phyloP scores from a whole-genome alignment of 2,797 vertebrate genomes.

The Sarcoramphus papa region DNA sequence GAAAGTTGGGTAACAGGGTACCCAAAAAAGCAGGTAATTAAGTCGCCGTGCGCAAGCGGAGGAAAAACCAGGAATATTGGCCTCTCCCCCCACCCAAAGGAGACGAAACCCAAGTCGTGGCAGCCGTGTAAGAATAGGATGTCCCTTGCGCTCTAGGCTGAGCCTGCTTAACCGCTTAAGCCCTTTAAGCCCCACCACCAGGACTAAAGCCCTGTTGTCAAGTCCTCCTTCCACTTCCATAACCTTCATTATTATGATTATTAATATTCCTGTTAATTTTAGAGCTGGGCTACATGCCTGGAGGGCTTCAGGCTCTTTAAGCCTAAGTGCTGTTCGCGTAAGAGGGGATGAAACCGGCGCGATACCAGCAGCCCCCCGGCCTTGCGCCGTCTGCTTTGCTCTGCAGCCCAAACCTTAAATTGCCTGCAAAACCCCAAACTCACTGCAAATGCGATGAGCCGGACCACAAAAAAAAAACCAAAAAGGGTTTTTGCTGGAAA shows the following conservation, averaged over 20 bases:
- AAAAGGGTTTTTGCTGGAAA: background rate
- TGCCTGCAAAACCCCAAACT: background rate
- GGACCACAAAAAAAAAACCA: fast-evolving
- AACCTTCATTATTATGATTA: background rate
- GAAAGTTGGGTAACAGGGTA: fast-evolving
- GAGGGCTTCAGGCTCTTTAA: background rate
- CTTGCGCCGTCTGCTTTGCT: background rate
- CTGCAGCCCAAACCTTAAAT: background rate
- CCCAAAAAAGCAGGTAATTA: background rate
- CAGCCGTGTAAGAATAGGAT: background rate
- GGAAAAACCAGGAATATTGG: background rate
- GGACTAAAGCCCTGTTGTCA: background rate
- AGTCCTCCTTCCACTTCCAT: background rate
- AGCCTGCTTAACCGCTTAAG: conserved; percentile 15
- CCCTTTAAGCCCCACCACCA: background rate
- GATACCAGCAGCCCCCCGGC: fast-evolving
- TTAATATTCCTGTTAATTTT: conserved; percentile 21
- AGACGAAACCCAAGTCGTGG: background rate
- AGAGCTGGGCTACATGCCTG: background rate
- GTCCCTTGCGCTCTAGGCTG: background rate
- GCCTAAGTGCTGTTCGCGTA: background rate
- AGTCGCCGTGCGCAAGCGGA: fast-evolving
- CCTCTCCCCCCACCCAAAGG: background rate
- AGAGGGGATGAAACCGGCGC: background rate
- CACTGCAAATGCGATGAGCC: fast-evolving